phyloP scores from a whole-genome alignment of 2,797 vertebrate species.

The Xenops minutus region DNA sequence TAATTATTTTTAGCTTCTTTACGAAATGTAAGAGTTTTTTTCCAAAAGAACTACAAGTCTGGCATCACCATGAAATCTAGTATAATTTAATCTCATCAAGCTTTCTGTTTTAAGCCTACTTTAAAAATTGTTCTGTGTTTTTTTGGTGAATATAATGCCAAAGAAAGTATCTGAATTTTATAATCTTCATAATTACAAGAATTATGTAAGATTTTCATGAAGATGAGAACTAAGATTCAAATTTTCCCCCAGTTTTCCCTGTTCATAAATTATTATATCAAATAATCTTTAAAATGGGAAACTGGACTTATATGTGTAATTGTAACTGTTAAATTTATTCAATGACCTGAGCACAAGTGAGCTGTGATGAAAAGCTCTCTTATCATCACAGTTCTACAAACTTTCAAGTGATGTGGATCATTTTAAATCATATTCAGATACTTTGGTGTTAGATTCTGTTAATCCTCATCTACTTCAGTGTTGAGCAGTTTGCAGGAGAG shows the following conservation, averaged over 20 bases:
- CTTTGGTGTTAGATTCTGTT: neutral
- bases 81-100: neutral
- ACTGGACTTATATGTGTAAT: neutral
- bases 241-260: neutral
- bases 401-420: neutral
- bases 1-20: slow-evolving; percentile 23
- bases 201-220: neutral
- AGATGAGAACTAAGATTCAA: neutral
- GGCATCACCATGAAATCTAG: neutral
- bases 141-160: slow-evolving; percentile 42
- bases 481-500: slow-evolving; percentile 20
- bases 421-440: neutral
- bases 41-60: neutral
- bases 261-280: neutral
- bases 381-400: neutral
- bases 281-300: neutral
- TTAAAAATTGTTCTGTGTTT: neutral
- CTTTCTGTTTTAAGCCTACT: slow-evolving; percentile 20
- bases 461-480: neutral
- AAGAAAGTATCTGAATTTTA: slow-evolving; percentile 40
- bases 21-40: neutral
- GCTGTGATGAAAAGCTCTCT: neutral
- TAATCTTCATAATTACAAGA: neutral
- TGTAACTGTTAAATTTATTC: neutral
- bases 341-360: neutral